Evolutionary conservation across 2,113 vertebrate species (phyloP).

Genomic region (Onychostruthus taczanowskii): DNA sequence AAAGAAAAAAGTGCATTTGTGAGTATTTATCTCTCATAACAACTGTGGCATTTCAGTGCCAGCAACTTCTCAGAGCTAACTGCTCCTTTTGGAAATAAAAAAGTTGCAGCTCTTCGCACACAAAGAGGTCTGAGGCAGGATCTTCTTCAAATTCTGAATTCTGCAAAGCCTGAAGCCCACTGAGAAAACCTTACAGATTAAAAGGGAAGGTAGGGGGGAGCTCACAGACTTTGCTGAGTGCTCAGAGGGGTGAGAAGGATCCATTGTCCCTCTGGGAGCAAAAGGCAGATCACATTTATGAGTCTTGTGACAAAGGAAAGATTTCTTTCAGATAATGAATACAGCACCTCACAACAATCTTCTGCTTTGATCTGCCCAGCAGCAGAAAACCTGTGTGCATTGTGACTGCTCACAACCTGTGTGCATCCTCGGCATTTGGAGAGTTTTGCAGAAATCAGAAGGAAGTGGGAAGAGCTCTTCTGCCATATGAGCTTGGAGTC

Average conservation of each 20-base stretch:
- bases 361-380: not conserved
- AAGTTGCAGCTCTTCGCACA: not conserved
- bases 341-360: not conserved
- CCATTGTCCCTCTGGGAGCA: not conserved
- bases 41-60: not conserved
- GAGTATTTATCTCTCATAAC: not conserved
- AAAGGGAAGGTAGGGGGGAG: not conserved
- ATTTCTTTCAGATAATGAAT: not conserved
- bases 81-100: not conserved
- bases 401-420: not conserved
- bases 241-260: not conserved
- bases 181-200: not conserved
- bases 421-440: not conserved
- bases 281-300: not conserved
- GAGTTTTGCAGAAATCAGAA: not conserved
- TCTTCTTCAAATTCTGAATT: not conserved
- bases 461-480: not conserved
- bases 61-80: not conserved
- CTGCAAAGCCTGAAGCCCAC: not conserved
- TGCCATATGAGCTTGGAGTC: not conserved
- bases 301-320: not conserved
- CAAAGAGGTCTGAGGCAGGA: not conserved
- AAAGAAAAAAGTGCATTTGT: not conserved
- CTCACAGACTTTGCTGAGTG: not conserved
- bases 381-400: not conserved